Evolutionary conservation across 2,797 vertebrate genomes (phyloP), one percentile per base, ranked within the genome.

Genomic region (Perodicticus potto): DNA sequence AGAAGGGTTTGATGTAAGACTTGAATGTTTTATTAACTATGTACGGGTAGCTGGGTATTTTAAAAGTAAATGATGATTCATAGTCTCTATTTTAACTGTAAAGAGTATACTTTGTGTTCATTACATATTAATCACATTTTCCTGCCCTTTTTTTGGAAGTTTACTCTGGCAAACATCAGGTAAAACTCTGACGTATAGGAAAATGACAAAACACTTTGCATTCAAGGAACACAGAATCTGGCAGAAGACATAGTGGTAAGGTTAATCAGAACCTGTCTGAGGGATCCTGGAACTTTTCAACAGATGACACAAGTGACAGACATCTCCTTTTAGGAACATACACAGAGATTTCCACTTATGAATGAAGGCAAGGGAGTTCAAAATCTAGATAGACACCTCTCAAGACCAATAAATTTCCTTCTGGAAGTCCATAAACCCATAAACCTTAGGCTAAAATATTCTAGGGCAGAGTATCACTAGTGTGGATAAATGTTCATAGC

Each of bases 1-100:
- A 45, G 49, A 94, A 72, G 7, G 12, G 12, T 92, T 89, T 94
- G n/a, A 70, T 70, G 8, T 69, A 45, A 89, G 16, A 43, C 57
- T 80, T 91, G 13, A 87, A 3, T 85, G 53, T 82, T 16, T 59
- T 93, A 65, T 88, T 95, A 93, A 78, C 57, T 86, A 37, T 57
- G 14, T 78, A 37, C 57, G 22, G 23, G 3, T 70, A 53, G 37
- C 19, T 70, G 34, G 17, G 23, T 89, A 70, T 91, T 70, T 25
- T 37, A 92, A 89, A 72, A 65, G 53, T 65, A 82, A 96, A 86
- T 34, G 32, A 27, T 55, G 59, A 76, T 45, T 5, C 0, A 34
- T 49, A 78, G 10, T 92, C 27, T 96, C 29, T 49, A 59, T 92
- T 95, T 93, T 77, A 77, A 81, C 43, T 45, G 49, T 3, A 29